Conservation (phyloP, 2,113 vertebrate species). For the Semnornis frantzii region DNA sequence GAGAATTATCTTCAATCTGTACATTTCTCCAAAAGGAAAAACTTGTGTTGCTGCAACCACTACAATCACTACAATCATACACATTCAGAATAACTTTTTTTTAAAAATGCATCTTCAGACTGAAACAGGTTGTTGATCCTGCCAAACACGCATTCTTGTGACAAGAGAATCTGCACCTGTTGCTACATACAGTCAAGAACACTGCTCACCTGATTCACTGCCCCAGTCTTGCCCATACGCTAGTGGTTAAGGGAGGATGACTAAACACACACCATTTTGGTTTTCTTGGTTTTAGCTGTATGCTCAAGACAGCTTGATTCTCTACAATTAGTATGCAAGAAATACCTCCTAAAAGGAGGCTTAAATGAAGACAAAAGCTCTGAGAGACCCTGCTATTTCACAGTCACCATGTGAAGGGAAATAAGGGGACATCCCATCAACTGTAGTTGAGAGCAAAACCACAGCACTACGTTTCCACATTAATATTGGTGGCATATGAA, state of each 20-base stretch:
- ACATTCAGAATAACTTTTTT: not conserved
- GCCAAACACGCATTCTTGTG: accelerated
- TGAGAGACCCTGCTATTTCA: not conserved
- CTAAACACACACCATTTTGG: accelerated
- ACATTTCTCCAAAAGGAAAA: not conserved
- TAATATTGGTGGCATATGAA: not conserved
- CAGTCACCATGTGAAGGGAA: accelerated
- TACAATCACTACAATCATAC: not conserved
- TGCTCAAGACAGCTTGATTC: not conserved
- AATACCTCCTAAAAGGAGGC: not conserved
- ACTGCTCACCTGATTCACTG: not conserved
- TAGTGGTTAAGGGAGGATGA: not conserved
- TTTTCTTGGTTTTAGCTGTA: not conserved
- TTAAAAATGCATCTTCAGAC: not conserved
- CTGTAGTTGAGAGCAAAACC: not conserved
- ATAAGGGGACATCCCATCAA: accelerated
- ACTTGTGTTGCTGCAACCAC: not conserved
- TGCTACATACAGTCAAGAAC: accelerated
- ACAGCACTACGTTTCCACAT: not conserved
- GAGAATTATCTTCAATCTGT: not conserved
- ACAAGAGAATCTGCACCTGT: not conserved
- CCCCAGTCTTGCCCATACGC: not conserved
- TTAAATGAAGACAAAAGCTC: not conserved
- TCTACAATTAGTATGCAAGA: not conserved
- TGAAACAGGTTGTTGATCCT: accelerated